These are phyloP conservation scores for Amiota mariae DNA, from an alignment of 2,888 invertebrate species.

Conservation along the genomic window DNA sequence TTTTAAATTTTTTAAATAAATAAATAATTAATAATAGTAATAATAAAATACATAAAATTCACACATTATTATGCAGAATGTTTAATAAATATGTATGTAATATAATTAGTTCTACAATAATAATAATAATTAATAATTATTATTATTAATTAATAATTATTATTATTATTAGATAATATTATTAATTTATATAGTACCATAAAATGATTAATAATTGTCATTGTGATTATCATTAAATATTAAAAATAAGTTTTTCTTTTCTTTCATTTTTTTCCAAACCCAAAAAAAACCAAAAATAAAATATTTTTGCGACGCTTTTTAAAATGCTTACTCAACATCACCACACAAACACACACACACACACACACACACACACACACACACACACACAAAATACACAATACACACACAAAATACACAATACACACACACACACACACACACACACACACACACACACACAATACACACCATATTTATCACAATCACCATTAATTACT, in stretches of 20 bases:
- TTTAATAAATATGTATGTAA: not conserved
- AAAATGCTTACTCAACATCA: too few relatives aligned
- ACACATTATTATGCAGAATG: not conserved
- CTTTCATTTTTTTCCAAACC: too few relatives aligned
- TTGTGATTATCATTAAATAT: not conserved
- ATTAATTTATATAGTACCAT: too few relatives aligned
- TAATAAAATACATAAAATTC: not conserved
- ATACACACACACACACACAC: slow-evolving; percentile 10
- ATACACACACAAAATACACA: slow-evolving; percentile 29
- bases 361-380: not conserved
- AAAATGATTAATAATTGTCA: too few relatives aligned
- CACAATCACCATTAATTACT: slow-evolving; percentile 20
- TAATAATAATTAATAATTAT: too few relatives aligned
- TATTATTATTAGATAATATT: too few relatives aligned
- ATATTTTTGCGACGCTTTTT: too few relatives aligned
- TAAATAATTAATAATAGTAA: slow-evolving; percentile 1
- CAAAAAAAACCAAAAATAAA: too few relatives aligned
- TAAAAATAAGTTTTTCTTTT: slow-evolving; percentile 15
- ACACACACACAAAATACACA: too few relatives aligned
- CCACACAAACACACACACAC: slow-evolving; percentile 23
- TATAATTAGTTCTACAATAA: too few relatives aligned
- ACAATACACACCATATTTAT: slow-evolving; percentile 3
- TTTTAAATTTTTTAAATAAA: not conserved
- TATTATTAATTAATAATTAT: too few relatives aligned
- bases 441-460: too few relatives aligned